Conservation (phyloP, 2,797 vertebrate species). For the Rhinoraja longicauda region DNA sequence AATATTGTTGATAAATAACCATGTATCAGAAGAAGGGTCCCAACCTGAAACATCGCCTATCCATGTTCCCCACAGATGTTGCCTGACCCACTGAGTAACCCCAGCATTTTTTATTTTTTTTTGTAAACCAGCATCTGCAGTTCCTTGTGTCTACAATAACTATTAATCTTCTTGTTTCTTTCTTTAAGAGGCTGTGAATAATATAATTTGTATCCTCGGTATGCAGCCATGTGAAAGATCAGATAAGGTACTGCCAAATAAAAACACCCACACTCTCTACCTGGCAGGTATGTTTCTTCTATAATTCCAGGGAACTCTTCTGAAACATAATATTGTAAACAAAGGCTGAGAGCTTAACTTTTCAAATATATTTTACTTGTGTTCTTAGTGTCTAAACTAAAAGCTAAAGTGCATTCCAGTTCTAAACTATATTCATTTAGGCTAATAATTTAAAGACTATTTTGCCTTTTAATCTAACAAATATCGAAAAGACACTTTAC, state of each 20-base stretch:
- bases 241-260: constrained; percentile 95
- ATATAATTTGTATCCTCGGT: constrained; percentile 90
- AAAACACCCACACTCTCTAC: constrained; percentile 87
- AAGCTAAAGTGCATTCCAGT: neutral
- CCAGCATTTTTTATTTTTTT: too few relatives aligned
- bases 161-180: neutral
- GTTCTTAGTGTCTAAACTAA: neutral
- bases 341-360: neutral
- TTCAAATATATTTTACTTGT: neutral
- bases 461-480: neutral
- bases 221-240: constrained; percentile 97
- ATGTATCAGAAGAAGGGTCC: too few relatives aligned
- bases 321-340: neutral
- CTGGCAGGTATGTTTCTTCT: constrained; percentile 70
- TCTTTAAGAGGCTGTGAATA: constrained; percentile 80
- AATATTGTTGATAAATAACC: neutral
- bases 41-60: too few relatives aligned
- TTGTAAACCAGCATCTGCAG: too few relatives aligned
- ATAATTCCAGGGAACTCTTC: neutral
- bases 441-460: neutral
- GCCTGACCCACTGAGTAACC: too few relatives aligned
- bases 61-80: too few relatives aligned
- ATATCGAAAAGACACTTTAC: neutral
- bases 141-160: too few relatives aligned
- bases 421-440: neutral